phyloP scores from a whole-genome alignment of 2,797 vertebrate genomes.

The Sebastes nivosus region DNA sequence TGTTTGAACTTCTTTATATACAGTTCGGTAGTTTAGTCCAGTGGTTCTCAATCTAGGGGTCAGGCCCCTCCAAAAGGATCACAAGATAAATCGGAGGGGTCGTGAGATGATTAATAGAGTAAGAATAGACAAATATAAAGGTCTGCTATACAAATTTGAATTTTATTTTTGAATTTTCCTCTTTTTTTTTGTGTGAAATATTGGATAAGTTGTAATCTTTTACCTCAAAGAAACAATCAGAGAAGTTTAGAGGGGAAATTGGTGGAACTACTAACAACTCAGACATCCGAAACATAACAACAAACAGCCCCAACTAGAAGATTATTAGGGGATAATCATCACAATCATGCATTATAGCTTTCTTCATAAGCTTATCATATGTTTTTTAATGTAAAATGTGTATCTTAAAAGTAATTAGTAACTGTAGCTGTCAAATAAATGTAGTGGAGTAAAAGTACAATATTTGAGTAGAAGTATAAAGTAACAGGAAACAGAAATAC shows the following conservation, averaged over 20 bases:
- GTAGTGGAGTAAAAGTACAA: background rate
- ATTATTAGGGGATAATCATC: background rate
- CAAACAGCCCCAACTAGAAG: background rate
- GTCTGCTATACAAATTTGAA: background rate
- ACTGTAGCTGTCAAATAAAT: background rate
- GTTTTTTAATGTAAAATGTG: background rate
- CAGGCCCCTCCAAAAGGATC: background rate
- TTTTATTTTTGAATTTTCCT: background rate
- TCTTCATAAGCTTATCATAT: background rate
- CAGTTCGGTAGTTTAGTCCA: background rate
- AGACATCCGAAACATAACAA: no score
- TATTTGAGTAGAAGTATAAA: background rate
- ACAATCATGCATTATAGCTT: background rate
- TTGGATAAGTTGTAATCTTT: background rate
- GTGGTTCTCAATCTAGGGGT: background rate
- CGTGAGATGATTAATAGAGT: background rate
- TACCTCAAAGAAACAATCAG: background rate
- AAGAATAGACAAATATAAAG: background rate
- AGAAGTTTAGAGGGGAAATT: background rate
- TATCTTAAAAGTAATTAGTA: background rate
- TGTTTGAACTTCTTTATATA: background rate
- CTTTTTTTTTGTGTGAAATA: background rate
- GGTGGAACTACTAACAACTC: no score
- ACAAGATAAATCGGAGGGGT: background rate
- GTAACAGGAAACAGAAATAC: background rate